Evolutionary conservation across 1,140 invertebrate genomes (phyloP), one percentile per base, ranked within the genome.

Genomic region (Euura saliciscinereae): DNA sequence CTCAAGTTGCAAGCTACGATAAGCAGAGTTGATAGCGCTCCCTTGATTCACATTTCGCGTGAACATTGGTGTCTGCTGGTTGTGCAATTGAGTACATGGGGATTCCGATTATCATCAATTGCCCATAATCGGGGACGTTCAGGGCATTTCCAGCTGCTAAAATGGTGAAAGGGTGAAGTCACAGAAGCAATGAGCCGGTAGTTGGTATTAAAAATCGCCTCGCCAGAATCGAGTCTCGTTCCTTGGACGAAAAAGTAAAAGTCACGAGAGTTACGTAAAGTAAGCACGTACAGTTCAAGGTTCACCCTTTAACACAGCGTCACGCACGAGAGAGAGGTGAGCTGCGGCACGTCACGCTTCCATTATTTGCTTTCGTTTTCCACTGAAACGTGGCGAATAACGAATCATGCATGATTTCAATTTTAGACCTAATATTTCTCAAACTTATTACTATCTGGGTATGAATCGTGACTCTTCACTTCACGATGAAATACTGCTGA

Each of bases 261-360:
- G 51, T 59, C 51, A 59, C 13, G 51, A 59, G 51, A 8, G 3
- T 59, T 6, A 28, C 28, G 51, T 59, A 59, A 59, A 3, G 4
- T 59, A 59, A n/a, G 51, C 51, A 59, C 51, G 51, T 59, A 59
- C 51, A n/a, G 51, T 59, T 59, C 51, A 59, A 59, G 51, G 51
- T 59, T 59, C 51, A 59, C 51, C 51, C 3, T 59, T 59, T 59
- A 59, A 59, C 51, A n/a, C 51, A 59, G 13, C 51, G 51, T 59
- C 5, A 59, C 51, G 51, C 51, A 59, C 51, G 51, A 59, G 51
- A 59, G 28, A 28, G 51, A 59, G 51, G 51, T n/a, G 13, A n/a
- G 1, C 28, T 1, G 28, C 28, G 28, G 28, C 28, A 28, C 28
- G 51, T 59, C 51, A 59, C 51, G 51, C 51, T 8, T 59, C 3